Percentiles rank a stretch among this genome's conserved stretches.
Conservation (phyloP, 2,888 invertebrate species). For the Ditula angustiorana region DNA sequence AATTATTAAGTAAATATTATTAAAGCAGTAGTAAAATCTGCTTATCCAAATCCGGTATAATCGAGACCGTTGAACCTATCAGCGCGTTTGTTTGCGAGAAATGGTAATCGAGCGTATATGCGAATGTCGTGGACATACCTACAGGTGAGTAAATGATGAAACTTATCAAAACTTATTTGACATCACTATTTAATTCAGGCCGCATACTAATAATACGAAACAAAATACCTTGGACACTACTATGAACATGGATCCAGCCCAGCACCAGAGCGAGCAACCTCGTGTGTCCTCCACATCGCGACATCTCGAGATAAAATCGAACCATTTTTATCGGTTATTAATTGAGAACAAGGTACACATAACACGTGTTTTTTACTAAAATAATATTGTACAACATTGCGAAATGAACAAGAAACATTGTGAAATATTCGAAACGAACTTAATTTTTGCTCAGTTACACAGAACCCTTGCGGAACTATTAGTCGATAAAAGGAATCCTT, state of each 20-base stretch:
- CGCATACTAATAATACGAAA: no score
- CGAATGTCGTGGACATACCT: neutral
- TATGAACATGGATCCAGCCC: neutral
- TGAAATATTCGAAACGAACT: neutral
- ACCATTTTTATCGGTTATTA: conserved; percentile 12
- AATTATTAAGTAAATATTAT: conserved; percentile 23
- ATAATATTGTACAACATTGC: no score
- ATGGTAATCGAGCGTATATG: neutral
- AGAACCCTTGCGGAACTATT: no score
- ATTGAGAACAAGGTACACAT: conserved; percentile 10
- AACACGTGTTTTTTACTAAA: neutral
- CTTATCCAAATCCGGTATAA: conserved; percentile 24
- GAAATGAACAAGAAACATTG: neutral
- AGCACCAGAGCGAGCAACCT: neutral
- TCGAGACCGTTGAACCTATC: conserved; percentile 20
- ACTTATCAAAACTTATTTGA: neutral
- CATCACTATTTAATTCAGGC: no score
- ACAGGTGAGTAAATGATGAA: conserved; percentile 1
- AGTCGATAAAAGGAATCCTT: no score
- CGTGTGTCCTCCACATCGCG: neutral
- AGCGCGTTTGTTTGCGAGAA: conserved; percentile 18
- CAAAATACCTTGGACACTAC: no score
- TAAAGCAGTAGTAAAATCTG: neutral
- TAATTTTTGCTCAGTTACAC: neutral
- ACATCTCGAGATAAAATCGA: conserved; percentile 7